These are phyloP conservation scores for Falcunculus frontatus DNA, from an alignment of 2,113 vertebrate species.

Conservation along the genomic window DNA sequence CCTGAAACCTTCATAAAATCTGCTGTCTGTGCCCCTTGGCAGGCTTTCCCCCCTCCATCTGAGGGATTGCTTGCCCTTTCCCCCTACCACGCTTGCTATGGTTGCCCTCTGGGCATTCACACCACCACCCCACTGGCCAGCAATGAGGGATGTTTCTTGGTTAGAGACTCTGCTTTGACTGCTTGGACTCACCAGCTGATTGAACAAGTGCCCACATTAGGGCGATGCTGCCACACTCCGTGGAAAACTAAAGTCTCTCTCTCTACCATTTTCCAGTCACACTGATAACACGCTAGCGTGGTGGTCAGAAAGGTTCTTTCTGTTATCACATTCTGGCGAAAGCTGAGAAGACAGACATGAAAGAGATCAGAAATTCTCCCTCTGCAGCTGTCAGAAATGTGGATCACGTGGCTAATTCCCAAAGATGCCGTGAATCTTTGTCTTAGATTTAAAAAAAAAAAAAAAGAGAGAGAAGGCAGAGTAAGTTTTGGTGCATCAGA, in stretches of 20 bases:
- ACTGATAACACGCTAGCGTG: fast-evolving
- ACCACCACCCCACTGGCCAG: not conserved
- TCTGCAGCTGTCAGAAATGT: not conserved
- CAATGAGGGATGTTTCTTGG: not conserved
- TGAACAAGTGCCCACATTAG: not conserved
- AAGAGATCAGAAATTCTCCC: not conserved
- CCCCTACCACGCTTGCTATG: not conserved
- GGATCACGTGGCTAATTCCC: not conserved
- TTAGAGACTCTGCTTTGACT: not conserved
- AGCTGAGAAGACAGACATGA: not conserved
- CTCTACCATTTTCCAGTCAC: not conserved
- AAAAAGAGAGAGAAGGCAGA: no score
- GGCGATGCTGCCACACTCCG: not conserved
- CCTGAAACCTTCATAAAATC: not conserved
- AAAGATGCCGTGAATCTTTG: not conserved
- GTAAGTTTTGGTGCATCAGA: not conserved
- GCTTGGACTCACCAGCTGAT: not conserved
- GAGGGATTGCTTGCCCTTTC: not conserved
- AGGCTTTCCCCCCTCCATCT: not conserved
- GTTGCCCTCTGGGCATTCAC: not conserved
- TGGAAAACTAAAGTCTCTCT: not conserved
- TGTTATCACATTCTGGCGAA: not conserved
- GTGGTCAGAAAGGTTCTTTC: not conserved
- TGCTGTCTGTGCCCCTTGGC: not conserved
- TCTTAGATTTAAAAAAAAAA: not conserved